A percentile compares a stretch with the other conserved stretches of the same genome.
phyloP scores from a whole-genome alignment of 2,888 invertebrate genomes.

The Cerastis leucographa region DNA sequence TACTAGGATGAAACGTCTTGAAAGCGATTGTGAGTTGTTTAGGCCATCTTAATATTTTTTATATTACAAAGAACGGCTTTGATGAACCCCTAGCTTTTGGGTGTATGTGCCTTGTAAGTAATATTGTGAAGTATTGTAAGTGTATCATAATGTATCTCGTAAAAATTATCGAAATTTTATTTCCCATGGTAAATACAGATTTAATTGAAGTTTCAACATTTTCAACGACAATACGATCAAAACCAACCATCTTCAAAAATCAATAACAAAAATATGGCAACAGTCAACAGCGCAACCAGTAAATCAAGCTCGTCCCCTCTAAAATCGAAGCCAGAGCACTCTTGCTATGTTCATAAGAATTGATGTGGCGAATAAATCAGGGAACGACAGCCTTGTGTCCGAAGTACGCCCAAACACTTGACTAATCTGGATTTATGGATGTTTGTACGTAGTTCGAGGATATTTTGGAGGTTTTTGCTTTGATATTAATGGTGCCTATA shows the following conservation, averaged over 20 bases:
- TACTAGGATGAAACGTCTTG: neutral
- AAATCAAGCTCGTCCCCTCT: slow-evolving; percentile 67
- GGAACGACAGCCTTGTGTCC: slow-evolving; percentile 75
- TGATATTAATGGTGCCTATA: neutral
- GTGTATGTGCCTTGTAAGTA: too few relatives aligned
- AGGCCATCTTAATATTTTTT: too few relatives aligned
- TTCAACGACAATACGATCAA: neutral
- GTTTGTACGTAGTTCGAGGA: slow-evolving; percentile 61
- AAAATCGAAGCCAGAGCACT: slow-evolving; percentile 80
- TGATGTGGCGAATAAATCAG: slow-evolving; percentile 85
- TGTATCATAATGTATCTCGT: too few relatives aligned
- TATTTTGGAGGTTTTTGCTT: neutral
- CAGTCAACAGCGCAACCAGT: slow-evolving; percentile 29
- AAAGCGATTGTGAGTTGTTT: neutral
- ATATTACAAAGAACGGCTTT: too few relatives aligned
- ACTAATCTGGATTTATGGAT: slow-evolving; percentile 86
- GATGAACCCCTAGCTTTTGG: too few relatives aligned
- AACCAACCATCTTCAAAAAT: slow-evolving; percentile 40
- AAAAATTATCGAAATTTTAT: too few relatives aligned
- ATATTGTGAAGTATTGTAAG: too few relatives aligned
- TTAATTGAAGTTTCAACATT: too few relatives aligned
- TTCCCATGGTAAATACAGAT: too few relatives aligned
- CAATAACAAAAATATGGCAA: slow-evolving; percentile 59
- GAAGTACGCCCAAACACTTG: slow-evolving; percentile 84
- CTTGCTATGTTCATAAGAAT: slow-evolving; percentile 83